These are phyloP conservation scores for Agonopterix subpropinquella DNA, from an alignment of 2,888 invertebrate species.

Conservation along the genomic window DNA sequence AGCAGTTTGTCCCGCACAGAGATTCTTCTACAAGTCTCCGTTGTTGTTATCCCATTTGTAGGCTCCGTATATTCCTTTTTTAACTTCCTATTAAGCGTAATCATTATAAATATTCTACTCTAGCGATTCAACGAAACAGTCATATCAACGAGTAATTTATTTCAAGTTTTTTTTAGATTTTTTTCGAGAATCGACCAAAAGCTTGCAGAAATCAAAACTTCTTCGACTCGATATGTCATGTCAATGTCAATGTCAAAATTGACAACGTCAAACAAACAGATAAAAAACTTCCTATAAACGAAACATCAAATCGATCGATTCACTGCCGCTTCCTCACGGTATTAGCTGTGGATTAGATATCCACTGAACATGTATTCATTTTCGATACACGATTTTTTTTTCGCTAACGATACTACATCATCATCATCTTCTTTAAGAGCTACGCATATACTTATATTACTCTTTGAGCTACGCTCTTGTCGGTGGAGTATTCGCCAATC, in stretches of 20 bases:
- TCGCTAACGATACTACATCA: too few species aligned
- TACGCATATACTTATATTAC: too few species aligned
- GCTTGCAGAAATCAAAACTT: neutral
- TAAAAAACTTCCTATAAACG: too few species aligned
- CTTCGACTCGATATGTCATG: neutral
- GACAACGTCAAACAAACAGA: neutral
- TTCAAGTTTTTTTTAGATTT: slow-evolving; percentile 11
- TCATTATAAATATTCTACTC: slow-evolving; percentile 66
- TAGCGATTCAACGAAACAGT: slow-evolving; percentile 17
- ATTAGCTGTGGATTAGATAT: too few species aligned
- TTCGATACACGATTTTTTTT: too few species aligned
- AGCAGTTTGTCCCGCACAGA: slow-evolving; percentile 87
- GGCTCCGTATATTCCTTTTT: slow-evolving; percentile 77
- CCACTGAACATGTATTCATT: too few species aligned
- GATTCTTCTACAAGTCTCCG: slow-evolving; percentile 72
- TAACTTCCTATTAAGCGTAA: slow-evolving; percentile 82
- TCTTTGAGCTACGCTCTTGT: too few species aligned
- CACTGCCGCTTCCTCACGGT: too few species aligned
- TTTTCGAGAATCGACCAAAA: slow-evolving; percentile 7
- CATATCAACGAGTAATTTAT: slow-evolving; percentile 25
- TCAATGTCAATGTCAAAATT: neutral
- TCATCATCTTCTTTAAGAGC: too few species aligned
- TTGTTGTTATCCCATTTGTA: slow-evolving; percentile 47
- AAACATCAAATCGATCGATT: too few species aligned
- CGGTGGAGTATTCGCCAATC: too few species aligned